These are phyloP conservation scores for Anastatus disparis DNA, from an alignment of 1,140 invertebrate species.

Conservation along the genomic window DNA sequence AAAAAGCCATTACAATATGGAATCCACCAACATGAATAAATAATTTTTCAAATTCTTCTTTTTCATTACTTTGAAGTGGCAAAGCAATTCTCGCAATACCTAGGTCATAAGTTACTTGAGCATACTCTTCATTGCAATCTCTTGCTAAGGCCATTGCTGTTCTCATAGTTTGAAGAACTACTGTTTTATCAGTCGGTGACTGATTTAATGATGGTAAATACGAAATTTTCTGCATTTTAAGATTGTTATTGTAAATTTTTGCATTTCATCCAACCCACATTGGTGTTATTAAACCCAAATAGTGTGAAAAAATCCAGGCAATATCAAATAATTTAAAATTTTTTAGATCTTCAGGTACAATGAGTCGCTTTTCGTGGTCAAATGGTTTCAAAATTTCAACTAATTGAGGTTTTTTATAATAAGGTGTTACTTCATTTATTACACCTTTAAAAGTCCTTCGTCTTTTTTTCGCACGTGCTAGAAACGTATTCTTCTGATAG, in stretches of 20 bases:
- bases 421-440: slow-evolving; percentile 36
- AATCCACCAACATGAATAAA: slow-evolving; percentile 66
- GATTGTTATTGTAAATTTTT: slow-evolving; percentile 29
- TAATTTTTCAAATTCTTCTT: slow-evolving; percentile 50
- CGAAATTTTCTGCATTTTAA: slow-evolving; percentile 41
- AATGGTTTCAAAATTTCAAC: slow-evolving; percentile 34
- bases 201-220: slow-evolving; percentile 54
- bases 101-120: slow-evolving; percentile 56
- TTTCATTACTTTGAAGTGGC: slow-evolving; percentile 54
- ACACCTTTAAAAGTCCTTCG: slow-evolving; percentile 42
- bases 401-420: slow-evolving; percentile 47
- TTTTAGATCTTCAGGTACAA: neutral
- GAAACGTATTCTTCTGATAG: no score
- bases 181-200: slow-evolving; percentile 50
- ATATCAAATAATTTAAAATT: no score
- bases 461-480: slow-evolving; percentile 47
- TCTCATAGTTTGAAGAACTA: slow-evolving; percentile 55
- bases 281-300: slow-evolving; percentile 38
- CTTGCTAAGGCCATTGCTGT: slow-evolving; percentile 44
- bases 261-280: slow-evolving; percentile 49
- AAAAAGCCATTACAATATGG: slow-evolving; percentile 65
- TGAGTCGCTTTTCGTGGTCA: neutral
- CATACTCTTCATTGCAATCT: slow-evolving; percentile 49
- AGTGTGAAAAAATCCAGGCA: slow-evolving; percentile 39
- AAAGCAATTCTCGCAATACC: slow-evolving; percentile 58